These are phyloP conservation scores for Cossypha caffra DNA, from an alignment of 2,797 vertebrate genomes.

Conservation along the genomic window DNA sequence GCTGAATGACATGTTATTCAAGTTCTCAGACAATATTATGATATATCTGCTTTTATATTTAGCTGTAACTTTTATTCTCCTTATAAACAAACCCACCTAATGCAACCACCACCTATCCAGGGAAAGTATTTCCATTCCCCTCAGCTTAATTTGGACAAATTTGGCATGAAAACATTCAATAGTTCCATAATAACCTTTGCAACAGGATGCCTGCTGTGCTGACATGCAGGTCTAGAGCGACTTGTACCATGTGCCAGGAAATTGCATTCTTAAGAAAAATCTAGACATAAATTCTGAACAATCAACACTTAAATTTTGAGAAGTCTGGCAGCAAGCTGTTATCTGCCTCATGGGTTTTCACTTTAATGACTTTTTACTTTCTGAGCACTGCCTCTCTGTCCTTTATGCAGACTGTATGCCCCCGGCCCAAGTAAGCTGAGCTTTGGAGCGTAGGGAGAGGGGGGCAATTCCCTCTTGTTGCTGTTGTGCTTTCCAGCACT, in stretches of 20 bases:
- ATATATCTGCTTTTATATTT: constrained; percentile 78
- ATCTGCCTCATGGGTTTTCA: constrained; percentile 48
- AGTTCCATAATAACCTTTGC: constrained; percentile 76
- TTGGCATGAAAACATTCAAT: constrained; percentile 65
- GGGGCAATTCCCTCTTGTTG: not conserved
- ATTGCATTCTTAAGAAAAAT: constrained; percentile 74
- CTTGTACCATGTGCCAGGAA: constrained; percentile 74
- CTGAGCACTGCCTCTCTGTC: not conserved
- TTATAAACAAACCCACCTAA: constrained; percentile 76
- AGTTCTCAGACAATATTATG: constrained; percentile 71
- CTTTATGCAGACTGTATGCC: not conserved
- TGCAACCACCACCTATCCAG: constrained; percentile 40
- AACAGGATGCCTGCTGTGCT: constrained; percentile 75
- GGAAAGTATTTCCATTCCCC: constrained; percentile 70
- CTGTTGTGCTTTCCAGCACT: not conserved
- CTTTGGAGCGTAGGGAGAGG: not conserved
- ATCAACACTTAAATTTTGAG: constrained; percentile 67
- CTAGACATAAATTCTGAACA: constrained; percentile 70
- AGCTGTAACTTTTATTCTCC: constrained; percentile 71
- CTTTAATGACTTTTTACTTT: constrained; percentile 37
- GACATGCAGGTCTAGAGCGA: constrained; percentile 61
- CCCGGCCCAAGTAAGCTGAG: not conserved
- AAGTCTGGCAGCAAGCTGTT: constrained; percentile 70
- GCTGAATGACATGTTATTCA: constrained; percentile 75
- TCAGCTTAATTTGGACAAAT: constrained; percentile 69